Conservation (phyloP, 2,797 vertebrate genomes). For the Labroides dimidiatus region DNA sequence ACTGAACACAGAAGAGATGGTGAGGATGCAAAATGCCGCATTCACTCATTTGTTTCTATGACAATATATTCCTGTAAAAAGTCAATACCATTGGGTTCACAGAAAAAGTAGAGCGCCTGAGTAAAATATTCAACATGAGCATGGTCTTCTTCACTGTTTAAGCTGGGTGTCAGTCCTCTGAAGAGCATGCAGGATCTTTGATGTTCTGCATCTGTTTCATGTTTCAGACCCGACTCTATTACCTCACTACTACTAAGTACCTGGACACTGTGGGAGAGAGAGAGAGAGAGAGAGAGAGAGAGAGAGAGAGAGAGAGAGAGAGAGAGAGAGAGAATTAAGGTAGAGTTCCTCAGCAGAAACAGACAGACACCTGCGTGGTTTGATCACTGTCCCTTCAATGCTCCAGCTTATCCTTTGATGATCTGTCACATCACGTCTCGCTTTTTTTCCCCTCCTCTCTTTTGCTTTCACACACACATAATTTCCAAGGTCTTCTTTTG, state of each 20-base stretch:
- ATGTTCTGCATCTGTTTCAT: slow-evolving; percentile 57
- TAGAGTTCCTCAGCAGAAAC: slow-evolving; percentile 35
- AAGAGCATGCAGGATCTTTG: slow-evolving; percentile 44
- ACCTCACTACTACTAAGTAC: slow-evolving; percentile 22
- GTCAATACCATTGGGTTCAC: background rate
- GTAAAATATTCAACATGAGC: background rate
- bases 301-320: slow-evolving; percentile 31
- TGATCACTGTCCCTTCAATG: slow-evolving; percentile 66
- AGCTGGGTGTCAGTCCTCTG: slow-evolving; percentile 27
- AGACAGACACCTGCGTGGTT: slow-evolving; percentile 53
- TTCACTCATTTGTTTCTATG: no score
- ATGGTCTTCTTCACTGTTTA: background rate
- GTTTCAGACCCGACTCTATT: slow-evolving; percentile 36
- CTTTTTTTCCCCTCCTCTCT: background rate
- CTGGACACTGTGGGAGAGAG: no score
- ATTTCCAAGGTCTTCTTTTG: slow-evolving; percentile 47
- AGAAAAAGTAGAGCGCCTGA: background rate
- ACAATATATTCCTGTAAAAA: no score
- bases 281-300: slow-evolving; percentile 1
- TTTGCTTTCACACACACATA: background rate
- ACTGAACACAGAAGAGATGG: no score
- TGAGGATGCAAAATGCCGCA: no score
- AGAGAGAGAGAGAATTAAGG: background rate
- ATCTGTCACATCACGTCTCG: slow-evolving; percentile 59
- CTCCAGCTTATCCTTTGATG: slow-evolving; percentile 68